phyloP scores from a whole-genome alignment of 1,140 invertebrate genomes.

The Cyphomyrmex costatus region DNA sequence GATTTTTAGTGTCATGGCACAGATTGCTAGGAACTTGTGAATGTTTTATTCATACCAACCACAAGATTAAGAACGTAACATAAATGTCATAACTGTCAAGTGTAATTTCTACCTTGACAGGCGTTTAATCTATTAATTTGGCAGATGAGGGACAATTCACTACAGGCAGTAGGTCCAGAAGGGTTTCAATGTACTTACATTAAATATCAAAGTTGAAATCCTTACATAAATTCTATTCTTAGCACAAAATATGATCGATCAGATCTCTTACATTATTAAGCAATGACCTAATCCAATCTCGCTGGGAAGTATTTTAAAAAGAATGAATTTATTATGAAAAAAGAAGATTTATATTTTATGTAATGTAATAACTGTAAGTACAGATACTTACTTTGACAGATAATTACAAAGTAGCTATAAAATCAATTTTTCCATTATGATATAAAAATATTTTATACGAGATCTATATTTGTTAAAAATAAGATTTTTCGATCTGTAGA shows the following conservation, averaged over 20 bases:
- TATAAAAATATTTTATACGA: no score
- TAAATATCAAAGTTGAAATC: conserved; percentile 38
- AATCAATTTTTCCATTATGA: no score
- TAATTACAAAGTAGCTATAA: background rate
- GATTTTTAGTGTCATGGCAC: background rate
- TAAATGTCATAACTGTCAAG: conserved; percentile 65
- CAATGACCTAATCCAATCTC: background rate
- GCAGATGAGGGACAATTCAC: conserved; percentile 48
- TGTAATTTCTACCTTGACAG: conserved; percentile 63
- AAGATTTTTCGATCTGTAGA: background rate
- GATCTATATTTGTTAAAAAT: no score
- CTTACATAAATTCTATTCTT: conserved; percentile 22
- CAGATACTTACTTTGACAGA: background rate
- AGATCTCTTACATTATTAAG: conserved; percentile 16
- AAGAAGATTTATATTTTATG: background rate
- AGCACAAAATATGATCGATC: conserved; percentile 15
- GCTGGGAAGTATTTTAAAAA: background rate
- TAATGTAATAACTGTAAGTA: background rate
- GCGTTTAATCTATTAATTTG: conserved; percentile 71
- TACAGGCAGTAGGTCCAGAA: conserved; percentile 44
- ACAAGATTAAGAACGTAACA: conserved; percentile 18
- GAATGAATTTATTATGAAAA: background rate
- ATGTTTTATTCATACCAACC: conserved; percentile 29
- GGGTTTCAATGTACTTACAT: conserved; percentile 8
- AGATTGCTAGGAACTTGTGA: conserved; percentile 15